Conservation (phyloP, 2,797 vertebrate genomes). For the Microctenopoma steveboyesi region DNA sequence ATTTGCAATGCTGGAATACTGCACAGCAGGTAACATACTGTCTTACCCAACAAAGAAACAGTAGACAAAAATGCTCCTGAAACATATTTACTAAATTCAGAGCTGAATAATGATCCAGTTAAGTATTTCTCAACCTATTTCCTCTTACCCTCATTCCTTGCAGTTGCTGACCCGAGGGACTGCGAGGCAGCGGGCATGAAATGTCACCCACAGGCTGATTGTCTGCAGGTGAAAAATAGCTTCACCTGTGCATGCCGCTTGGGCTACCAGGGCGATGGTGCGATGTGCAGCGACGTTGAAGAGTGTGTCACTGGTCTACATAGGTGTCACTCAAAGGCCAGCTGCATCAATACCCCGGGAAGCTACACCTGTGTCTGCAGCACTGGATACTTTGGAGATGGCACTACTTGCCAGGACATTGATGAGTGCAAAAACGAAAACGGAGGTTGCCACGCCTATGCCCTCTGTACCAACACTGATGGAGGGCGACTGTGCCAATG, state of each 20-base stretch:
- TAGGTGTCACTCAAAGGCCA: conserved; percentile 75
- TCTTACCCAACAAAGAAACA: neutral
- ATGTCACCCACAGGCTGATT: conserved; percentile 80
- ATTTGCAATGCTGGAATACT: conserved; percentile 55
- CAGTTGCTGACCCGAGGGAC: conserved; percentile 66
- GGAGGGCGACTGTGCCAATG: conserved; percentile 82
- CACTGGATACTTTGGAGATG: conserved; percentile 82
- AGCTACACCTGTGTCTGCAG: conserved; percentile 82
- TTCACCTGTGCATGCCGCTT: conserved; percentile 78
- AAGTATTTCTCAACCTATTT: neutral
- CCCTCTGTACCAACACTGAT: conserved; percentile 80
- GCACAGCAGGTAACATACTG: conserved; percentile 67
- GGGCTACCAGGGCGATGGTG: conserved; percentile 82
- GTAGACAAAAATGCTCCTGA: neutral
- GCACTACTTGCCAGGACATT: conserved; percentile 80
- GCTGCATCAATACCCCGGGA: conserved; percentile 82
- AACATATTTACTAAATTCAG: neutral
- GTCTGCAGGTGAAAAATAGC: conserved; percentile 67
- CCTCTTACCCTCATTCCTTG: conserved; percentile 7
- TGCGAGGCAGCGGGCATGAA: conserved; percentile 72
- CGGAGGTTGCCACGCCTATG: conserved; percentile 80
- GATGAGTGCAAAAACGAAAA: conserved; percentile 83
- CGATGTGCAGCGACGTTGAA: conserved; percentile 80
- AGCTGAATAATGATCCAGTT: neutral
- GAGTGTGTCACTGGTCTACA: conserved; percentile 80